phyloP scores from a whole-genome alignment of 2,113 vertebrate species.

The Poeciliopsis prolifica region DNA sequence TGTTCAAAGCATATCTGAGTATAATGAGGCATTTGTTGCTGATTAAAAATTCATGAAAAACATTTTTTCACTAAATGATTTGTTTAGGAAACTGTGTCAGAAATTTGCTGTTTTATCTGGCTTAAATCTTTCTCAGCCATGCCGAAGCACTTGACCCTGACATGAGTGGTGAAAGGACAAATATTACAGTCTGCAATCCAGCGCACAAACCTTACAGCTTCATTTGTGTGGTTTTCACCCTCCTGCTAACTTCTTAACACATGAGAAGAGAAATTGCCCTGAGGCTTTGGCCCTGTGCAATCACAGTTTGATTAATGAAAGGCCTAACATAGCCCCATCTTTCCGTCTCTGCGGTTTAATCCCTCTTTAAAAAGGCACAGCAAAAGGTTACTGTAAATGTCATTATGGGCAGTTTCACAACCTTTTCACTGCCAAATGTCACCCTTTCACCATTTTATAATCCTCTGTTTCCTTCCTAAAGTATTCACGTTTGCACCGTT shows the following conservation, averaged over 20 bases:
- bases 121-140: slow-evolving; percentile 7
- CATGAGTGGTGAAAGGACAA: slow-evolving; percentile 25
- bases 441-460: slow-evolving; percentile 64
- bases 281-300: slow-evolving; percentile 45
- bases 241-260: slow-evolving; percentile 38
- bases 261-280: slow-evolving; percentile 39
- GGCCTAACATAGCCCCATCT: slow-evolving; percentile 45
- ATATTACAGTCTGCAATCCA: slow-evolving; percentile 25
- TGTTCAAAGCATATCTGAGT: slow-evolving; percentile 37
- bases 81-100: neutral
- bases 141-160: slow-evolving; percentile 3
- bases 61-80: slow-evolving; percentile 15
- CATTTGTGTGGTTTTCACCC: slow-evolving; percentile 5
- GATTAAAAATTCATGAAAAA: slow-evolving; percentile 39
- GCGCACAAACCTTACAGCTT: slow-evolving; percentile 10
- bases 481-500: slow-evolving; percentile 41
- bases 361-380: slow-evolving; percentile 71
- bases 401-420: slow-evolving; percentile 61
- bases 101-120: neutral
- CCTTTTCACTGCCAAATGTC: slow-evolving; percentile 64
- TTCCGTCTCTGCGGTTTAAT: slow-evolving; percentile 72
- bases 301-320: slow-evolving; percentile 71
- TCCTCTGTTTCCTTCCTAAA: slow-evolving; percentile 35
- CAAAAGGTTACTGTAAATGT: slow-evolving; percentile 74
- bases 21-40: slow-evolving; percentile 37